phyloP scores from a whole-genome alignment of 2,113 vertebrate genomes.

The Lagopus muta region DNA sequence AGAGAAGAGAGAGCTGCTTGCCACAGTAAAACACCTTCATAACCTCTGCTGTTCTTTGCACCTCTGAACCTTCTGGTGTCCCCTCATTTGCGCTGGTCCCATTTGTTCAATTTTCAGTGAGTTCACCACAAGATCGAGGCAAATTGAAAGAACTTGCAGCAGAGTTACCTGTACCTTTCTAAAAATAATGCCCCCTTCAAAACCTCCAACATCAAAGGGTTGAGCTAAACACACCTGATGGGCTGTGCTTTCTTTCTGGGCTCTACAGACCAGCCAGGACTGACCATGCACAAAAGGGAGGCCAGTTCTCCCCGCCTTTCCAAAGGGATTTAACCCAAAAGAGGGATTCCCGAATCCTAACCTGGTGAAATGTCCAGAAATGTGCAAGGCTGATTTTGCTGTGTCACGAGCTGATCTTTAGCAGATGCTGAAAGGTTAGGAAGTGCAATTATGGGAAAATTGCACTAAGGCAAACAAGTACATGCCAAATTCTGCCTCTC shows the following conservation, averaged over 20 bases:
- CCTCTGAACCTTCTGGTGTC: neutral
- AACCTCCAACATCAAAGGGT: neutral
- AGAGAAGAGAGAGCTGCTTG: neutral
- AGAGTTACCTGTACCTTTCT: neutral
- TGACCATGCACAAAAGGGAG: conserved; percentile 16
- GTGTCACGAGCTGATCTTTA: conserved; percentile 88
- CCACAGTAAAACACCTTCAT: neutral
- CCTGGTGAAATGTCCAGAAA: conserved; percentile 31
- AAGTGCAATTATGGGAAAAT: conserved; percentile 87
- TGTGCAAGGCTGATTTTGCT: conserved; percentile 49
- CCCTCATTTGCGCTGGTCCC: neutral
- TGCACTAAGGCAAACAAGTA: conserved; percentile 80
- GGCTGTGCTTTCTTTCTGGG: neutral
- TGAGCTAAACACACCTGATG: conserved; percentile 25
- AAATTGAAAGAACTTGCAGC: neutral
- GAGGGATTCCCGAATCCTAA: conserved; percentile 7
- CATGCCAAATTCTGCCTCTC: conserved; percentile 84
- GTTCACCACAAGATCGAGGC: neutral
- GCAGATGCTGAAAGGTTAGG: conserved; percentile 83
- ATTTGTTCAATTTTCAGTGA: neutral
- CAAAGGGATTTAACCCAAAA: conserved; percentile 38
- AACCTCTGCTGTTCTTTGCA: neutral
- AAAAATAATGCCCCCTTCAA: neutral
- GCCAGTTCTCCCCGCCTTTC: conserved; percentile 13
- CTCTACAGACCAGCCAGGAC: conserved; percentile 1